A percentile compares a stretch with the other conserved stretches of the same genome.
phyloP scores from a whole-genome alignment of 2,888 invertebrate genomes.

The Callinectes sapidus region DNA sequence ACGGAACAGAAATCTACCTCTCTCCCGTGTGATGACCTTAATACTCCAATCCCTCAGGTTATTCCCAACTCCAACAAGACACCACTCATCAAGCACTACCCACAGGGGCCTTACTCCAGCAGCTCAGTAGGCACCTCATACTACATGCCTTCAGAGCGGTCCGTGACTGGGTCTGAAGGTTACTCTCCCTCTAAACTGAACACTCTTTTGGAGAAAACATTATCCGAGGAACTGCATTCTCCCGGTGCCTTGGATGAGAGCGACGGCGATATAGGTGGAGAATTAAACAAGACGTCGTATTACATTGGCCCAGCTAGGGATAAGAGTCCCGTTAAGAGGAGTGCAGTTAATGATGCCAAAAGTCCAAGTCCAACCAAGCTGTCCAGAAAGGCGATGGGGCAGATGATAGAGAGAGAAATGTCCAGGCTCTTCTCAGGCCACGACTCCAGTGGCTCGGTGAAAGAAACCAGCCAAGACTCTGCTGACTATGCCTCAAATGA shows the following conservation, averaged over 20 bases:
- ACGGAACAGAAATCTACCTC: background rate
- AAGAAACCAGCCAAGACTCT: background rate
- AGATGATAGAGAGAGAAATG: conserved; percentile 61
- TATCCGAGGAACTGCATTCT: conserved; percentile 29
- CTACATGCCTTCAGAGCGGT: conserved; percentile 62
- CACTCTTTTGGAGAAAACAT: conserved; percentile 45
- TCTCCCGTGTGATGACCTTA: conserved; percentile 28
- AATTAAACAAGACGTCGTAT: background rate
- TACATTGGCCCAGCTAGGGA: background rate
- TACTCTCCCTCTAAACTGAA: conserved; percentile 45
- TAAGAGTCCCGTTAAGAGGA: background rate
- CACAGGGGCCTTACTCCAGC: conserved; percentile 66
- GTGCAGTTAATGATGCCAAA: background rate
- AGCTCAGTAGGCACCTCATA: conserved; percentile 61
- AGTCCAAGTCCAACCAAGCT: conserved; percentile 38
- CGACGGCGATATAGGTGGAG: background rate
- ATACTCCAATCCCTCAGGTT: conserved; percentile 46
- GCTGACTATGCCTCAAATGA: background rate
- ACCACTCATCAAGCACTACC: conserved; percentile 62
- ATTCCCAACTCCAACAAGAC: conserved; percentile 11
- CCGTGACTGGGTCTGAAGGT: conserved; percentile 57
- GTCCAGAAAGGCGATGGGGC: conserved; percentile 53
- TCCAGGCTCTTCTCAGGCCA: conserved; percentile 42
- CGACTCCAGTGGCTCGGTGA: background rate
- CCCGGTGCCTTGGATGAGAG: background rate